A percentile compares a stretch with the other conserved stretches of the same genome.
phyloP scores from a whole-genome alignment of 2,113 vertebrate species.

The Ammospiza nelsoni region DNA sequence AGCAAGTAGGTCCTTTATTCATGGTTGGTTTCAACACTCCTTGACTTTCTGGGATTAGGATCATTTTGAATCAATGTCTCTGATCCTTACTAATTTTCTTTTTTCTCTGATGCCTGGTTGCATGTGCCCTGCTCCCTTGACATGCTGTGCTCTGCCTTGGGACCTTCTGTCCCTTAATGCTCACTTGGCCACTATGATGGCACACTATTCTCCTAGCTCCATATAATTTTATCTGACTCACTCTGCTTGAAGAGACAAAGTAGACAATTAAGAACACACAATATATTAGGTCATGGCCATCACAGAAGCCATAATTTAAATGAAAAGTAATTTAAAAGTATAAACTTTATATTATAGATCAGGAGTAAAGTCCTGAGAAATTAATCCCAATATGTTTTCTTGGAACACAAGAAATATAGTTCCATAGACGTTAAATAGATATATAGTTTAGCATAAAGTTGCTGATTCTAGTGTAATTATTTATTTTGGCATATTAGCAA shows the following conservation, averaged over 20 bases:
- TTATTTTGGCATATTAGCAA: slow-evolving; percentile 50
- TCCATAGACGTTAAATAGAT: background rate
- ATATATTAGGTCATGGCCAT: background rate
- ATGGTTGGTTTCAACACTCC: background rate
- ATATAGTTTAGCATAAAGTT: slow-evolving; percentile 39
- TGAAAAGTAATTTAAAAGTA: background rate
- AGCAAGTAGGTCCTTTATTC: background rate
- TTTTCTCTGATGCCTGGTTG: background rate
- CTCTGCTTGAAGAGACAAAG: background rate
- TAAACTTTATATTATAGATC: background rate
- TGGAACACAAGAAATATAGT: slow-evolving; percentile 25
- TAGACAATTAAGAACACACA: background rate
- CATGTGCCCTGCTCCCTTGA: background rate
- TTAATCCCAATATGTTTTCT: background rate
- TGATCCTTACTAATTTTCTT: background rate
- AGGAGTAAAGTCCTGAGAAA: background rate
- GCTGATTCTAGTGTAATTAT: background rate
- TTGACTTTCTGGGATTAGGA: background rate
- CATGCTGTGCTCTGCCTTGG: background rate
- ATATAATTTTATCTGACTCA: background rate
- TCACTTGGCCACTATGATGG: background rate
- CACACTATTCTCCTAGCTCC: background rate
- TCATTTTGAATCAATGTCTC: background rate
- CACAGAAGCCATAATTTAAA: background rate
- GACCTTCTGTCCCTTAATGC: background rate